These are phyloP conservation scores for Stegophylla sp. DNA, from an alignment of 2,888 invertebrate genomes.

Conservation along the genomic window DNA sequence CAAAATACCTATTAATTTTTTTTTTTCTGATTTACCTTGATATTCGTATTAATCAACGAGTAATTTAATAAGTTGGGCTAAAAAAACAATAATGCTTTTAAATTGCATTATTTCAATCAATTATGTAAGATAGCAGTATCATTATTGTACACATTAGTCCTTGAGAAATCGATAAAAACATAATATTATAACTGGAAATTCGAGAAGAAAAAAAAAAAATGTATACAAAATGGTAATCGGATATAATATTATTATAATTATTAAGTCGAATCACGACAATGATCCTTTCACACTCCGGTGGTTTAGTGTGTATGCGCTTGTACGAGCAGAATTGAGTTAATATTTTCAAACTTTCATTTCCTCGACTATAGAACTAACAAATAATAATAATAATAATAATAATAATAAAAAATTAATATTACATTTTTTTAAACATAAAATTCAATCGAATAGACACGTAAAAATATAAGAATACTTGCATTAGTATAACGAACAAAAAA, in stretches of 20 bases:
- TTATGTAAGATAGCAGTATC: conserved; percentile 9
- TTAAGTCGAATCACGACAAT: conserved; percentile 20
- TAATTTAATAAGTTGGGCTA: not conserved
- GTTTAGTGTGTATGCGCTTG: not conserved
- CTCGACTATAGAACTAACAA: not conserved
- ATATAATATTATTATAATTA: conserved; percentile 42
- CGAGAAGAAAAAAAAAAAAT: conserved; percentile 1
- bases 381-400: not conserved
- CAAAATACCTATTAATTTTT: not conserved
- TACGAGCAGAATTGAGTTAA: not conserved
- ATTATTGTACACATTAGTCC: not conserved
- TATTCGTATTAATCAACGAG: not conserved
- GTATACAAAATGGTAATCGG: conserved; percentile 5
- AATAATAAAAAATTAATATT: too few relatives aligned
- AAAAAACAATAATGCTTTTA: conserved; percentile 7
- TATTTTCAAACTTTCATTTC: conserved; percentile 15
- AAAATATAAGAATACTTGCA: too few relatives aligned
- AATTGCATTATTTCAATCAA: not conserved
- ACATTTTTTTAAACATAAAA: too few relatives aligned
- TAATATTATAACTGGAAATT: conserved; percentile 31
- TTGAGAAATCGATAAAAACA: conserved; percentile 31
- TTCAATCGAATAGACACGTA: too few relatives aligned
- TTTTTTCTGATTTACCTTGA: not conserved
- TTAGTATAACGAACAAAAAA: too few relatives aligned
- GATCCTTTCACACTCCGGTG: conserved; percentile 37